Conservation (phyloP, 1,140 invertebrate genomes). For the Paracyclopina nana region DNA sequence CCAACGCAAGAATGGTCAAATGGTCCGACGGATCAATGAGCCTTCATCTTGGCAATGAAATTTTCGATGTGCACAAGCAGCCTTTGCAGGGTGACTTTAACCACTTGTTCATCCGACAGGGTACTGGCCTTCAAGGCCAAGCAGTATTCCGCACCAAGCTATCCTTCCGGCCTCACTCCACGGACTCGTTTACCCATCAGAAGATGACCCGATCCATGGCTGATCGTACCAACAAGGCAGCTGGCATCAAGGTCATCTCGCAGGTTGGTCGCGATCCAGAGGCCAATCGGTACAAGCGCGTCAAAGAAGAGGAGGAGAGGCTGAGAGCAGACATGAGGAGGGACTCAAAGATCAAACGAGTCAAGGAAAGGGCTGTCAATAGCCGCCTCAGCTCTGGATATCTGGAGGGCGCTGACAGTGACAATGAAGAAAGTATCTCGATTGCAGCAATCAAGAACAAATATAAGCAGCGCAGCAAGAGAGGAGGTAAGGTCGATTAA, state of each 20-base stretch:
- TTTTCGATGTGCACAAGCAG: constrained; percentile 92
- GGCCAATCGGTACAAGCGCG: constrained; percentile 63
- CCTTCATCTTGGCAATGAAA: constrained; percentile 86
- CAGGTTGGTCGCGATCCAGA: constrained; percentile 76
- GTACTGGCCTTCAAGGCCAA: constrained; percentile 90
- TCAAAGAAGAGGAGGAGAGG: constrained; percentile 84
- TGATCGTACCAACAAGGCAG: constrained; percentile 85
- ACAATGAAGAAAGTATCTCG: constrained; percentile 75
- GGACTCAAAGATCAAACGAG: constrained; percentile 39
- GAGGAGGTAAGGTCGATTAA: constrained; percentile 12
- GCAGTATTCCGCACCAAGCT: constrained; percentile 89
- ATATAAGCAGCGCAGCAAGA: constrained; percentile 48
- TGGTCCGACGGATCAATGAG: constrained; percentile 98
- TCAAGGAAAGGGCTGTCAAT: constrained; percentile 36
- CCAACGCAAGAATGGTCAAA: constrained; percentile 77
- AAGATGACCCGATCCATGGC: constrained; percentile 96
- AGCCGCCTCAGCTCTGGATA: constrained; percentile 37
- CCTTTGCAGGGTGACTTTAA: constrained; percentile 75
- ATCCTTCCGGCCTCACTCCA: constrained; percentile 90
- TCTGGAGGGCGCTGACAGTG: constrained; percentile 59
- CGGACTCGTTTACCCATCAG: constrained; percentile 91
- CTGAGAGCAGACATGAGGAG: constrained; percentile 59
- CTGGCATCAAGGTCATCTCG: constrained; percentile 87
- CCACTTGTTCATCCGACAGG: constrained; percentile 87
- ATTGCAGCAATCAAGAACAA: constrained; percentile 83